Percentiles rank a stretch among this genome's conserved stretches.
Evolutionary conservation across 2,797 vertebrate species (phyloP).

Genomic region (Mus minutoides): DNA sequence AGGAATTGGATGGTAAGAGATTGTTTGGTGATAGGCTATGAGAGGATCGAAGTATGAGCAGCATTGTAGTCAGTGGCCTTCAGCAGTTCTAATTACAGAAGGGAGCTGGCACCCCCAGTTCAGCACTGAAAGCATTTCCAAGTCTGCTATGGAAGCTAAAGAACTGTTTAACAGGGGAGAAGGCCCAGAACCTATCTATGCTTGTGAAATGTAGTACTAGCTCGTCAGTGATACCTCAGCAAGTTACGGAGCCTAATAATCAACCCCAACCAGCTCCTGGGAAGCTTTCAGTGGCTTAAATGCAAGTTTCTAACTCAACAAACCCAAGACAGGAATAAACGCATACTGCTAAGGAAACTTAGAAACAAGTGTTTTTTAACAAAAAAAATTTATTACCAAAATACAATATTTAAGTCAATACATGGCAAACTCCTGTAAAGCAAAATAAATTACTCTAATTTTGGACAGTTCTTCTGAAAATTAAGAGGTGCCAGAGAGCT

Average conservation of each 20-base stretch:
- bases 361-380: conserved; percentile 84
- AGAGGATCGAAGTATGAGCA: background rate
- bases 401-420: conserved; percentile 95
- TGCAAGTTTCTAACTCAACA: conserved; percentile 31
- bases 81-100: background rate
- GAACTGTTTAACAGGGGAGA: background rate
- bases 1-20: background rate
- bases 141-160: background rate
- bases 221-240: background rate
- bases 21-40: background rate
- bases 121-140: background rate
- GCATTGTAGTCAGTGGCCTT: background rate
- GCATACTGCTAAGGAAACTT: conserved; percentile 58
- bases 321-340: background rate
- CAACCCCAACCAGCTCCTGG: background rate
- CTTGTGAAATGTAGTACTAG: background rate
- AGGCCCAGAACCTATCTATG: background rate
- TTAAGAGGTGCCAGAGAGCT: conserved; percentile 87
- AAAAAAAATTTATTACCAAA: conserved; percentile 97
- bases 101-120: background rate
- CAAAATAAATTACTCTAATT: conserved; percentile 96
- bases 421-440: conserved; percentile 93
- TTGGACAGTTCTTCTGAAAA: conserved; percentile 90
- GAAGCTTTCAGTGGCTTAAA: background rate
- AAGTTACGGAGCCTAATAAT: background rate